phyloP scores from a whole-genome alignment of 1,140 invertebrate genomes.

The Brachionus plicatilis region DNA sequence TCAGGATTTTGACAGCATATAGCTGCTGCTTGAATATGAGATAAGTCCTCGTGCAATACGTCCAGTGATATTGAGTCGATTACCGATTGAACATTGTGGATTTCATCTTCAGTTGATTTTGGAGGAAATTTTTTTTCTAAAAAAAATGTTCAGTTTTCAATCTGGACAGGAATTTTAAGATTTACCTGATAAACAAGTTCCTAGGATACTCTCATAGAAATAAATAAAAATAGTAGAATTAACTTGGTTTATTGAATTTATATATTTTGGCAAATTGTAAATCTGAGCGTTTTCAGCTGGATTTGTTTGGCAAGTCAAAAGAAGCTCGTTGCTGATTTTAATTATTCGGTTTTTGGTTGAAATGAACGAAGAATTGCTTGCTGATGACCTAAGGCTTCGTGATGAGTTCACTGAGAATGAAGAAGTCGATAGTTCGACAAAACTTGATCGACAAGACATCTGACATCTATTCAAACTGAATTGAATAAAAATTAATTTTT shows the following conservation, averaged over 20 bases:
- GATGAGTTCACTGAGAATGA: background rate
- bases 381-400: background rate
- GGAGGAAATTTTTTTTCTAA: conserved; percentile 25
- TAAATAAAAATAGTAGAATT: conserved; percentile 4
- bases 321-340: background rate
- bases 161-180: background rate
- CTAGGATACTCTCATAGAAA: conserved; percentile 27
- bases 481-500: background rate
- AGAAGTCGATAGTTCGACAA: background rate
- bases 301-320: background rate
- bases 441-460: background rate
- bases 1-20: conserved; percentile 44
- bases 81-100: conserved; percentile 53
- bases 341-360: background rate
- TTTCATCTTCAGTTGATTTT: conserved; percentile 48
- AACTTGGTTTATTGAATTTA: background rate
- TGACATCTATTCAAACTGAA: background rate
- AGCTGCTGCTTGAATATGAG: conserved; percentile 50
- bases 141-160: background rate
- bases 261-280: background rate
- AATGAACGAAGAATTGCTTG: background rate
- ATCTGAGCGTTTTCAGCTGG: background rate
- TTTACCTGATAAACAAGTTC: background rate
- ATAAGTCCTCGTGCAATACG: conserved; percentile 50
- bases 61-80: conserved; percentile 52